Percentiles rank a stretch among this genome's conserved stretches.
Conservation (phyloP, 2,888 invertebrate genomes). For the Fragum fragum region DNA sequence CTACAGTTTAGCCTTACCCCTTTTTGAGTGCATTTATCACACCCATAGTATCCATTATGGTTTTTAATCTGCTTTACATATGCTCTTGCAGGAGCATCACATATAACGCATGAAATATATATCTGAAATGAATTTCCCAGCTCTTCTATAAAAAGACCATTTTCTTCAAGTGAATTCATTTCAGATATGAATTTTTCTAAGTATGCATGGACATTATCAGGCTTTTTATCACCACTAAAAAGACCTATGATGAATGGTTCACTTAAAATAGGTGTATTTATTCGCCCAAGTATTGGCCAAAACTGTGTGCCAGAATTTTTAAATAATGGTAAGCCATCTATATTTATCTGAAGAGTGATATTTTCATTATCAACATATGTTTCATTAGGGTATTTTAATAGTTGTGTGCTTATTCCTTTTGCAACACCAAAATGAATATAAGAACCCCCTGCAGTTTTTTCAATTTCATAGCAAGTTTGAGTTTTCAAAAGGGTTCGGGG, state of each 20-base stretch:
- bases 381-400: background rate
- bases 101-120: constrained; percentile 66
- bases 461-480: constrained; percentile 27
- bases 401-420: background rate
- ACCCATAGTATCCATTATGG: constrained; percentile 78
- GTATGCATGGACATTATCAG: constrained; percentile 45
- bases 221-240: constrained; percentile 50
- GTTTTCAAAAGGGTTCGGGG: constrained; percentile 47
- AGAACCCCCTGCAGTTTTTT: constrained; percentile 35
- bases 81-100: constrained; percentile 80
- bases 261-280: constrained; percentile 8
- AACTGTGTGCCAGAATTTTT: constrained; percentile 40
- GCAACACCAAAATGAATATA: constrained; percentile 54
- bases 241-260: constrained; percentile 46
- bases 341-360: constrained; percentile 42
- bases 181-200: constrained; percentile 55
- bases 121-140: constrained; percentile 32
- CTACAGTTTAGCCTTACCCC: constrained; percentile 49
- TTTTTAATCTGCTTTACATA: constrained; percentile 76
- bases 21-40: constrained; percentile 74
- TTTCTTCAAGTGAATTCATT: constrained; percentile 9
- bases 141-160: constrained; percentile 10
- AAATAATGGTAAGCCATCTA: constrained; percentile 52
- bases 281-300: constrained; percentile 49
- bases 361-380: constrained; percentile 5